These are phyloP conservation scores for Oligia latruncula DNA, from an alignment of 2,888 invertebrate genomes.

Conservation along the genomic window DNA sequence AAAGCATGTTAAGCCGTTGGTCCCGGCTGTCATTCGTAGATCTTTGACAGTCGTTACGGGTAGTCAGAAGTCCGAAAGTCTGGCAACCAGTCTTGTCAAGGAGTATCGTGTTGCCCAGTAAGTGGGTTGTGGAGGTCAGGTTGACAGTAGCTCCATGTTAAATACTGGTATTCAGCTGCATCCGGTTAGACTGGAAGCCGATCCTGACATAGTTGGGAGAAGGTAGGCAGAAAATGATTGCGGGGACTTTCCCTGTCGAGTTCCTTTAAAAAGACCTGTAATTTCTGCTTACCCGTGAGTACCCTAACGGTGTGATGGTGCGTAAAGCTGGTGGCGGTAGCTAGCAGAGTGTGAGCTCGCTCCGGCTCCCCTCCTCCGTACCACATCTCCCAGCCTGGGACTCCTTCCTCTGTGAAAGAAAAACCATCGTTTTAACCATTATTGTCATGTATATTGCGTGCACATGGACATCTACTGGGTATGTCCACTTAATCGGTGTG, in stretches of 20 bases:
- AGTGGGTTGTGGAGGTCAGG: background rate
- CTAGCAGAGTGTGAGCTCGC: conserved; percentile 87
- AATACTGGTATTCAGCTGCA: background rate
- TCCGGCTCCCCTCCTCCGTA: conserved; percentile 88
- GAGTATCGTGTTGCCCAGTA: background rate
- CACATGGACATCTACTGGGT: too few species aligned
- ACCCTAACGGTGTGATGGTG: conserved; percentile 80
- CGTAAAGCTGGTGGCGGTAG: conserved; percentile 75
- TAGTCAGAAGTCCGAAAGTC: background rate
- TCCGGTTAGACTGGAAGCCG: background rate
- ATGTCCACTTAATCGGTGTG: too few species aligned
- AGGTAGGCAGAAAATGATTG: too few species aligned
- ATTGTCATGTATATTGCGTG: too few species aligned
- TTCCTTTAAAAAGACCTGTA: background rate
- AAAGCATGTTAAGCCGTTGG: background rate
- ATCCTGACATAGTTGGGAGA: background rate
- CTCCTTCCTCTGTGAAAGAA: conserved; percentile 85
- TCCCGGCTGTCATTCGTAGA: background rate
- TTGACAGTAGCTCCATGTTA: background rate
- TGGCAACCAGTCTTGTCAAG: too few species aligned
- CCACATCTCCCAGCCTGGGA: conserved; percentile 93
- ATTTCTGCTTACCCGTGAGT: conserved; percentile 74
- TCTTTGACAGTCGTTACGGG: background rate
- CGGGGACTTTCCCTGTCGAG: too few species aligned
- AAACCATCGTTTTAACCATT: too few species aligned